Conservation (phyloP, 1,140 invertebrate species). For the Holotrichia oblita region DNA sequence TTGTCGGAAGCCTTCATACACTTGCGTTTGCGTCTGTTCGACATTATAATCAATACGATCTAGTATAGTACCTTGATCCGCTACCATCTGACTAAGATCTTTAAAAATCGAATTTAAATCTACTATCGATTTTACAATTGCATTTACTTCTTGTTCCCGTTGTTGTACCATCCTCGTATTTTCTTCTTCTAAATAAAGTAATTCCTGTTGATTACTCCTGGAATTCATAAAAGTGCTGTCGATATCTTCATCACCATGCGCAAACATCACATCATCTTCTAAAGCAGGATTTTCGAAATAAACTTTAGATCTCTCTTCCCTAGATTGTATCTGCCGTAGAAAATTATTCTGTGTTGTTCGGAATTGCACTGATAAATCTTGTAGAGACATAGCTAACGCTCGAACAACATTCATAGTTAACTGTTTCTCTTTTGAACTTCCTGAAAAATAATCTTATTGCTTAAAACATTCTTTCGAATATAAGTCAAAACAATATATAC, state of each 20-base stretch:
- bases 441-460: conserved; percentile 57
- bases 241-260: conserved; percentile 61
- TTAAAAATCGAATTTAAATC: conserved; percentile 96
- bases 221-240: conserved; percentile 67
- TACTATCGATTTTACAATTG: conserved; percentile 90
- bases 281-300: conserved; percentile 79
- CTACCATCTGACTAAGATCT: conserved; percentile 77
- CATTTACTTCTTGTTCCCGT: conserved; percentile 88
- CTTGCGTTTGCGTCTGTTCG: conserved; percentile 87
- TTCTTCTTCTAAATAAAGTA: conserved; percentile 79
- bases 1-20: conserved; percentile 88
- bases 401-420: conserved; percentile 84
- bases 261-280: conserved; percentile 66
- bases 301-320: conserved; percentile 88
- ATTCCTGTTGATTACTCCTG: conserved; percentile 71
- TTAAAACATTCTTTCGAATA: conserved; percentile 33
- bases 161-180: conserved; percentile 83
- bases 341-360: conserved; percentile 86
- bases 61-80: conserved; percentile 88
- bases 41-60: conserved; percentile 97
- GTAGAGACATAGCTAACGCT: conserved; percentile 81
- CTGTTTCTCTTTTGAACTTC: conserved; percentile 74
- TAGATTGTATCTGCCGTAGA: conserved; percentile 83
- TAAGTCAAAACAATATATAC: conserved; percentile 49
- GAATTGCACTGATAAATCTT: conserved; percentile 86